Conservation (phyloP, 2,888 invertebrate species). For the Mimumesa dahlbomi region DNA sequence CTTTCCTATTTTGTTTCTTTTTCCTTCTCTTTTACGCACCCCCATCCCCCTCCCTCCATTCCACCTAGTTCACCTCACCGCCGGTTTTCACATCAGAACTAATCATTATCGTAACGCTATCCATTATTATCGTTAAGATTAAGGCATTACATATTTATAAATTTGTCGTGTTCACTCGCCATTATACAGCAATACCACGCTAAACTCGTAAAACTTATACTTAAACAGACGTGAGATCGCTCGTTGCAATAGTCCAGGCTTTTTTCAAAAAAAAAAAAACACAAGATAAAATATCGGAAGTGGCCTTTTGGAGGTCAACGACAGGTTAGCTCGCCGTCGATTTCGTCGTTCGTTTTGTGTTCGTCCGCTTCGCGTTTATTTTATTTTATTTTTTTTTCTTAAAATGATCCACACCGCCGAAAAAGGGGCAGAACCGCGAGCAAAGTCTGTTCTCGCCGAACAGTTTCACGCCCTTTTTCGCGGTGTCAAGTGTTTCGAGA, state of each 20-base stretch:
- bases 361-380: background rate
- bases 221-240: constrained; percentile 79
- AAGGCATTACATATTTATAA: constrained; percentile 80
- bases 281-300: constrained; percentile 27
- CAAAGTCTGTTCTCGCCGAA: too few relatives aligned
- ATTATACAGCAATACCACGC: constrained; percentile 76
- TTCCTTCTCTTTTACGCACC: background rate
- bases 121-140: constrained; percentile 79
- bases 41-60: constrained; percentile 2
- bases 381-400: background rate
- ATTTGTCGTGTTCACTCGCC: constrained; percentile 73
- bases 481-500: too few relatives aligned
- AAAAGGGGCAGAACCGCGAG: too few relatives aligned
- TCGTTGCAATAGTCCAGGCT: constrained; percentile 79
- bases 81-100: constrained; percentile 61
- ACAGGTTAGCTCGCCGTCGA: background rate
- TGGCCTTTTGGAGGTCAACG: constrained; percentile 9
- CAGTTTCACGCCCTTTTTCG: too few relatives aligned
- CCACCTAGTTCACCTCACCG: background rate
- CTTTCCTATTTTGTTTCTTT: constrained; percentile 8
- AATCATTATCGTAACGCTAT: constrained; percentile 74
- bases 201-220: constrained; percentile 72
- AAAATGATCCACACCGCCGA: constrained; percentile 1
- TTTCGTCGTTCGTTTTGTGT: background rate
- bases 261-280: constrained; percentile 48